phyloP scores from a whole-genome alignment of 2,888 invertebrate species.

The Drosophila kambysellisi region DNA sequence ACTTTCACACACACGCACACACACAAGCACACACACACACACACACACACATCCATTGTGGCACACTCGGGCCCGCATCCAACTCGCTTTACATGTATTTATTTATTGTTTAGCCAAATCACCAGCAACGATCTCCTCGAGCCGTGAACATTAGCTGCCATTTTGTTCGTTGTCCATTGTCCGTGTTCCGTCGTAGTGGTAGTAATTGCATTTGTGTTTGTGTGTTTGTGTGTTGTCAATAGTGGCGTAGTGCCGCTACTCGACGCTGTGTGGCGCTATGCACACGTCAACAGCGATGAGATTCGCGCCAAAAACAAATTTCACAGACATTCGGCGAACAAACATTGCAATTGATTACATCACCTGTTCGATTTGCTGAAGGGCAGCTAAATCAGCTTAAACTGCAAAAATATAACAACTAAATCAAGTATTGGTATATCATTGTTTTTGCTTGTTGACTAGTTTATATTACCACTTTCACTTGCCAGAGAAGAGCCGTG shows the following conservation, averaged over 20 bases:
- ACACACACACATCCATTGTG: not conserved
- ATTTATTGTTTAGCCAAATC: slow-evolving; percentile 76
- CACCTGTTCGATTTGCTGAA: not conserved
- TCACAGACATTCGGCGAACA: slow-evolving; percentile 1
- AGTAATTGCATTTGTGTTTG: slow-evolving; percentile 29
- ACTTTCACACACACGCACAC: slow-evolving; percentile 4
- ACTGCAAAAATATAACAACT: not conserved
- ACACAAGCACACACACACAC: not conserved
- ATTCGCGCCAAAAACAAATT: slow-evolving; percentile 51
- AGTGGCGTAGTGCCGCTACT: slow-evolving; percentile 53
- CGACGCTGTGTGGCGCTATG: slow-evolving; percentile 62
- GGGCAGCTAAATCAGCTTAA: not conserved
- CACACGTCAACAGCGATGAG: slow-evolving; percentile 20
- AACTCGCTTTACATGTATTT: slow-evolving; percentile 53
- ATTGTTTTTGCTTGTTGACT: not conserved
- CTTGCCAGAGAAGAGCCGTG: slow-evolving; percentile 15
- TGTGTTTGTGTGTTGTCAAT: slow-evolving; percentile 23
- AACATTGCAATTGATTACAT: slow-evolving; percentile 4
- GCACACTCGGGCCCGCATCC: slow-evolving; percentile 2
- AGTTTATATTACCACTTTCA: slow-evolving; percentile 17
- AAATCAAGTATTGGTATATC: not conserved
- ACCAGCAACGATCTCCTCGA: slow-evolving; percentile 67
- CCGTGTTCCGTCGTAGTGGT: slow-evolving; percentile 6
- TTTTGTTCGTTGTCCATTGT: slow-evolving; percentile 32
- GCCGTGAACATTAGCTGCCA: slow-evolving; percentile 69